Evolutionary conservation across 2,113 vertebrate species (phyloP).

Genomic region (Pangasianodon gigas): DNA sequence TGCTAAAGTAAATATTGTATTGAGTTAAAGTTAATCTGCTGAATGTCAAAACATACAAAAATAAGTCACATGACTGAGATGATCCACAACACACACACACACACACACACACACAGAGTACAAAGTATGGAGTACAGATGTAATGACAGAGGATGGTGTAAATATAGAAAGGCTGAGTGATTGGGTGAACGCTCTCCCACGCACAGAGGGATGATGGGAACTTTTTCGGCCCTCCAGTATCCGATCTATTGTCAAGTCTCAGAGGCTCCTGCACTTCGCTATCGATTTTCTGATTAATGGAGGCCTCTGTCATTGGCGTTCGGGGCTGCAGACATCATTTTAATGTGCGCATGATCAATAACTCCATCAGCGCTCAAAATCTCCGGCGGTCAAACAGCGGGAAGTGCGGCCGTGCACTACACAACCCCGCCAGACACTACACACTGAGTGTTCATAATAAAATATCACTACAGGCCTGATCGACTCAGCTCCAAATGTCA

Average conservation of each 20-base stretch:
- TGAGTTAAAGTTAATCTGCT: neutral
- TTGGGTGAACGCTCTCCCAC: conserved; percentile 19
- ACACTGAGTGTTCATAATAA: conserved; percentile 24
- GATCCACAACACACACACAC: neutral
- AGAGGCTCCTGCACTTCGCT: conserved; percentile 74
- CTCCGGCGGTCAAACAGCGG: conserved; percentile 75
- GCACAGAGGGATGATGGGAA: conserved; percentile 47
- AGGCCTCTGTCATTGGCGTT: conserved; percentile 79
- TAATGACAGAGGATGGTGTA: neutral
- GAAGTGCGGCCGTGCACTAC: conserved; percentile 56
- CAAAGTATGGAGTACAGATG: neutral
- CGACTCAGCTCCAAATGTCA: conserved; percentile 19
- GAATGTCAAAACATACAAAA: neutral
- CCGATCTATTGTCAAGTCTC: conserved; percentile 75
- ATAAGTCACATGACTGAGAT: neutral
- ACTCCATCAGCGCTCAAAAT: conserved; percentile 80
- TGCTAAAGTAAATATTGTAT: neutral
- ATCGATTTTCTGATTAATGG: conserved; percentile 93
- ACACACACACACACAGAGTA: neutral
- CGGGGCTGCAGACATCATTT: conserved; percentile 85
- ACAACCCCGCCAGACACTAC: conserved; percentile 28
- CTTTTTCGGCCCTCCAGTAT: conserved; percentile 64
- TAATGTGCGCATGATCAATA: conserved; percentile 89
- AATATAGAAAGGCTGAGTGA: conserved; percentile 48
- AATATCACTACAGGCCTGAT: conserved; percentile 12